Evolutionary conservation across 2,797 vertebrate species (phyloP).

Genomic region (Varecia variegata): DNA sequence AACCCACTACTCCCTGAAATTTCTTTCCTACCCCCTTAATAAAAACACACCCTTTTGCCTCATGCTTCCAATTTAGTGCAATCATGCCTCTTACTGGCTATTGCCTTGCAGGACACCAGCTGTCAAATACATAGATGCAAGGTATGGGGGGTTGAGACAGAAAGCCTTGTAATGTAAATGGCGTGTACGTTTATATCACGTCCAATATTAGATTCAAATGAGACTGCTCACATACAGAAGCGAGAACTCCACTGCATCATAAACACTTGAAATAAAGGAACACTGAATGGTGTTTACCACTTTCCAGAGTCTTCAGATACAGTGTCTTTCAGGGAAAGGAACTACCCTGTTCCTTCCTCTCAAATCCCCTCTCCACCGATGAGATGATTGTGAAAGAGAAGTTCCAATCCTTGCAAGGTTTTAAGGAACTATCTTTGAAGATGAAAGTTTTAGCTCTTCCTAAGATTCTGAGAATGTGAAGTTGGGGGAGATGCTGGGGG

Average conservation of each 20-base stretch:
- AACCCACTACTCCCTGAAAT: slow-evolving; percentile 80
- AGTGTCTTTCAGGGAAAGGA: slow-evolving; percentile 38
- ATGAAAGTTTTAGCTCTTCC: background rate
- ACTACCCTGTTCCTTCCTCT: background rate
- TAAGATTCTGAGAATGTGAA: background rate
- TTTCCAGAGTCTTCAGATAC: slow-evolving; percentile 32
- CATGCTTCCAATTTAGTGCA: slow-evolving; percentile 88
- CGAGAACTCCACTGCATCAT: background rate
- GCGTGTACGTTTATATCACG: background rate
- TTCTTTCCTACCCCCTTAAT: slow-evolving; percentile 71
- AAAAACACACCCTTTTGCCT: slow-evolving; percentile 82
- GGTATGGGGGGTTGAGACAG: slow-evolving; percentile 81
- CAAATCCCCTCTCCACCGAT: background rate
- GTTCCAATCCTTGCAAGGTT: background rate
- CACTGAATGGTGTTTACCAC: slow-evolving; percentile 20
- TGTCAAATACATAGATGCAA: slow-evolving; percentile 81
- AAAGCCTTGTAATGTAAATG: slow-evolving; percentile 58
- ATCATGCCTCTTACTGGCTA: slow-evolving; percentile 89
- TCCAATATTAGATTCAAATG: slow-evolving; percentile 49
- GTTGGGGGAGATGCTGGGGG: background rate
- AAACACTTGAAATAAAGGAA: slow-evolving; percentile 54
- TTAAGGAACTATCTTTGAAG: slow-evolving; percentile 16
- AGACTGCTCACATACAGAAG: slow-evolving; percentile 19
- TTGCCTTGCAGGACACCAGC: slow-evolving; percentile 85
- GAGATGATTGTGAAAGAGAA: background rate